Base-by-base conservation (phyloP, 2,888 invertebrate species). In the Phengaris alcon region DNA sequence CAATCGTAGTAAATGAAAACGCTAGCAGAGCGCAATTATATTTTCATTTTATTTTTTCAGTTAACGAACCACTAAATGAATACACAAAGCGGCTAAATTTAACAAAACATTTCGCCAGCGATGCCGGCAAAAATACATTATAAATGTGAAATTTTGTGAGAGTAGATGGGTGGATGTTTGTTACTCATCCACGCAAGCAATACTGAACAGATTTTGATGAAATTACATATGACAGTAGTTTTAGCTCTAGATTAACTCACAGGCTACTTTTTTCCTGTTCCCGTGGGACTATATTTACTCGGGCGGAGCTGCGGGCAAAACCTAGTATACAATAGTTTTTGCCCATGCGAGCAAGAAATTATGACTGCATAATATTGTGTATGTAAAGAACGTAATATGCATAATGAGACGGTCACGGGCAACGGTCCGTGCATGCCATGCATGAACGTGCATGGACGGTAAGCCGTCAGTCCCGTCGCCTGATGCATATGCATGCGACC, bases 331-430 rank as follows among this genome's bases (percentile, higher is more conserved):
- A 64, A 64, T 64, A 64, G 64, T 44, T 64, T 64, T 64, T 64
- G 1, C 35, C 64, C 6, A 64, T 15, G 44, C 10, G 35, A 64
- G 64, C 12, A 64, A 64, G 64, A 35, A 0, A 7, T 64, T 64
- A 64, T 12, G 64, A 64, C 13, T 12, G 64, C 64, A 44, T 44
- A 10, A 22, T 64, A 44, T 64, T 64, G 4, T 35, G 13, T 44
- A 64, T 64, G 64, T 64, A 64, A 64, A 64, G 35, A 64, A 64
- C 35, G 22, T 64, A 64, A 64, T 44, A 44, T 64, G 13, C 35
- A 64, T 64, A 64, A 44, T 44, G 64, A 64, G 64, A 64, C 35
- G 64, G 35, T 35, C 64, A 22, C 6, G 44, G 64, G 64, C 35
- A 44, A 35, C 64, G 10, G 44, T 12, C 64, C 64, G 64, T 64